Conservation (phyloP, 2,888 invertebrate species). For the Germaria angustata region DNA sequence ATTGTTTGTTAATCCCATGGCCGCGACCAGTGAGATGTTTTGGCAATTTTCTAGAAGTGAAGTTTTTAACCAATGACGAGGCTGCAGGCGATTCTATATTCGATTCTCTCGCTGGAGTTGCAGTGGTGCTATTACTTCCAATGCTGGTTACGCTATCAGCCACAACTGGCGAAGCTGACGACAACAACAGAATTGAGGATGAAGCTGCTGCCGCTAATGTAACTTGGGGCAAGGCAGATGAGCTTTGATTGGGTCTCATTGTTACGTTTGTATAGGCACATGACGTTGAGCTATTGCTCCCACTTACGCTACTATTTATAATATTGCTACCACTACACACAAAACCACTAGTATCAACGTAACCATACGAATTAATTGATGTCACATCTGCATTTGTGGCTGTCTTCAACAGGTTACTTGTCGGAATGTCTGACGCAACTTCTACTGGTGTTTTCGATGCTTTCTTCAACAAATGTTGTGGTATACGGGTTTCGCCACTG, state of each 20-base stretch:
- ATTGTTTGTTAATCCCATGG: constrained; percentile 32
- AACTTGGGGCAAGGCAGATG: constrained; percentile 1
- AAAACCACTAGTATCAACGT: constrained; percentile 13
- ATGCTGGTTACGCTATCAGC: constrained; percentile 16
- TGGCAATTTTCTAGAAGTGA: constrained; percentile 70
- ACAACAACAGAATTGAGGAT: constrained; percentile 47
- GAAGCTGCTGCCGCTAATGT: constrained; percentile 34
- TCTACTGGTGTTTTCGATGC: constrained; percentile 10
- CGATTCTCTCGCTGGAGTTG: constrained; percentile 41
- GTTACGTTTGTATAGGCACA: constrained; percentile 47
- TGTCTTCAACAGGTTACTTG: not conserved
- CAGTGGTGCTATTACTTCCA: not conserved
- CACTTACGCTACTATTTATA: constrained; percentile 10
- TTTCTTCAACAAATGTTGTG: constrained; percentile 67
- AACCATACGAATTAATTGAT: not conserved
- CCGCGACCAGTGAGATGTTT: constrained; percentile 61
- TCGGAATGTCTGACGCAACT: not conserved
- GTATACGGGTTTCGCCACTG: constrained; percentile 75
- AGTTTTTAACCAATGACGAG: constrained; percentile 21
- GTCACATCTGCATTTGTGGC: constrained; percentile 6
- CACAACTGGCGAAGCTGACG: constrained; percentile 52
- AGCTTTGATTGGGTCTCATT: constrained; percentile 18
- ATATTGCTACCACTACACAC: constrained; percentile 9
- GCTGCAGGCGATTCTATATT: not conserved
- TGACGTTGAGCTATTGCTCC: constrained; percentile 29